A percentile compares a stretch with the other conserved stretches of the same genome.
Conservation (phyloP, 2,797 vertebrate genomes). For the Buphagus erythrorhynchus region DNA sequence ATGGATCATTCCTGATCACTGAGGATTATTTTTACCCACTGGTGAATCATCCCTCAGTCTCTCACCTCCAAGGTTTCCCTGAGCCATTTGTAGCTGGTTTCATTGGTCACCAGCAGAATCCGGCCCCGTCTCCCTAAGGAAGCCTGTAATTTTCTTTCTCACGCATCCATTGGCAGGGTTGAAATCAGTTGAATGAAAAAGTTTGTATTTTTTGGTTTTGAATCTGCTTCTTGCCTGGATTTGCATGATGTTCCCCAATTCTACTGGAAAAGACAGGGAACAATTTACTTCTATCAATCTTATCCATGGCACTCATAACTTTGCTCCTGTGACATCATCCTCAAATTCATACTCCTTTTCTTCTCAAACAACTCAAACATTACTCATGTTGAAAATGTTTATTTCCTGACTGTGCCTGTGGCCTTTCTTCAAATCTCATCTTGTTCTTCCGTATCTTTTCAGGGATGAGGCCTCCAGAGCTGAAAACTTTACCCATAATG, state of each 20-base stretch:
- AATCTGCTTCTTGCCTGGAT: neutral
- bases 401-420: neutral
- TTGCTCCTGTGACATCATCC: neutral
- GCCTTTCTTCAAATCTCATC: neutral
- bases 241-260: neutral
- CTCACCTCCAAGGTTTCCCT: neutral
- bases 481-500: neutral
- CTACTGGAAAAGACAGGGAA: neutral
- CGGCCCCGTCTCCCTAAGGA: neutral
- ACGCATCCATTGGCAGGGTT: neutral
- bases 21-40: neutral
- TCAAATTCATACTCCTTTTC: neutral
- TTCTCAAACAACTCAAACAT: neutral
- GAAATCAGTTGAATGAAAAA: neutral
- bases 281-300: neutral
- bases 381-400: neutral
- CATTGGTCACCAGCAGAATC: neutral
- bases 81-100: neutral
- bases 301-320: neutral
- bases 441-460: neutral
- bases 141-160: neutral
- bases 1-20: neutral
- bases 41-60: neutral
- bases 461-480: rapidly evolving
- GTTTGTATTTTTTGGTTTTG: neutral